These are phyloP conservation scores for Drosophila kambysellisi DNA, from an alignment of 2,888 invertebrate species.

Conservation along the genomic window DNA sequence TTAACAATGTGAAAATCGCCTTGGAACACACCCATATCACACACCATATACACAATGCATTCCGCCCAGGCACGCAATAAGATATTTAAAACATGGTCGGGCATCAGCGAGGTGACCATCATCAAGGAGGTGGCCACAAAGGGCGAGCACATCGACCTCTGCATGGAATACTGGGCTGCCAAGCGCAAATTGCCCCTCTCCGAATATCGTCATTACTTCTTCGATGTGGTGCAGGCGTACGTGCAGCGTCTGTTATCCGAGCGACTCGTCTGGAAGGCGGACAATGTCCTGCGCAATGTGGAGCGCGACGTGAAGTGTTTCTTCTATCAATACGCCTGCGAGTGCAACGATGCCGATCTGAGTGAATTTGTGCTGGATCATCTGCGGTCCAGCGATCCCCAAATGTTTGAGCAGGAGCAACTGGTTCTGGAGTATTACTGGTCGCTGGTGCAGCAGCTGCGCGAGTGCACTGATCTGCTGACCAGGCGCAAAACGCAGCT, in stretches of 20 bases:
- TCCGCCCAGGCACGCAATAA: conserved; percentile 76
- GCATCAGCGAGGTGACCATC: conserved; percentile 81
- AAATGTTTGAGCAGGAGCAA: conserved; percentile 73
- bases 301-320: conserved; percentile 81
- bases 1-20: conserved; percentile 44
- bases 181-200: conserved; percentile 68
- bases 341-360: conserved; percentile 87
- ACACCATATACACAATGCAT: conserved; percentile 56
- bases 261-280: conserved; percentile 82
- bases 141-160: conserved; percentile 83
- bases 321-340: conserved; percentile 86
- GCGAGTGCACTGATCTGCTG: conserved; percentile 59
- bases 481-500: conserved; percentile 49
- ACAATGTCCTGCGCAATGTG: conserved; percentile 80
- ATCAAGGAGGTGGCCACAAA: conserved; percentile 85
- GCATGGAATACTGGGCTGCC: conserved; percentile 82
- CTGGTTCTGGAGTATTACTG: conserved; percentile 79
- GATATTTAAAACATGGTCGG: conserved; percentile 83
- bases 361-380: conserved; percentile 89
- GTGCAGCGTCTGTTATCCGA: conserved; percentile 83
- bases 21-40: conserved; percentile 17
- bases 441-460: conserved; percentile 76
- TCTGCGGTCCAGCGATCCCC: conserved; percentile 86
- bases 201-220: conserved; percentile 80
- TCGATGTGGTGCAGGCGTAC: conserved; percentile 83